Evolutionary conservation across 2,113 vertebrate species (phyloP).

Genomic region (Amazona guildingii): DNA sequence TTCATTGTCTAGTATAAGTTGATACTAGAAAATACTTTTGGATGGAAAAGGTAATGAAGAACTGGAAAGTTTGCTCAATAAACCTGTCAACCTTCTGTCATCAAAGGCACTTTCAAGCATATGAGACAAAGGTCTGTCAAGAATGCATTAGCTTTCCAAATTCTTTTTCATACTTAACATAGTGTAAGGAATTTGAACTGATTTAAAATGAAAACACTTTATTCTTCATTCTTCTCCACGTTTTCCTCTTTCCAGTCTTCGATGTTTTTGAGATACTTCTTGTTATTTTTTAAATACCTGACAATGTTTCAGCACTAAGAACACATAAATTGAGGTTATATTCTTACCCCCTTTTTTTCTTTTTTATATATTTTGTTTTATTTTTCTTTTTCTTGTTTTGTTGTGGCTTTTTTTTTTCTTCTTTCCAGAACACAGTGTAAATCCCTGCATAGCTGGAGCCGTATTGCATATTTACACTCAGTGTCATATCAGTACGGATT

Average conservation of each 20-base stretch:
- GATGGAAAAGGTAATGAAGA: background rate
- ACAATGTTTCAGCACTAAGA: background rate
- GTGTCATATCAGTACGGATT: background rate
- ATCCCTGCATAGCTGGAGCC: background rate
- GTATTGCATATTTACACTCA: background rate
- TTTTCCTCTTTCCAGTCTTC: background rate
- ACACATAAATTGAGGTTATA: accelerated
- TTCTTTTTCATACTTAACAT: background rate
- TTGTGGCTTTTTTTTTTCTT: background rate
- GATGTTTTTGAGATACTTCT: background rate
- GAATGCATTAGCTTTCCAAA: background rate
- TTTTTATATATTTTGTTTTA: background rate
- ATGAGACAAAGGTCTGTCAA: background rate
- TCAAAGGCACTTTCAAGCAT: background rate
- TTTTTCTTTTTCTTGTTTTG: background rate
- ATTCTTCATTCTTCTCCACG: background rate
- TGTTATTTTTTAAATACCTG: background rate
- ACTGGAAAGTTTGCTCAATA: background rate
- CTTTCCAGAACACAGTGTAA: background rate
- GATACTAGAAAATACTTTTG: background rate
- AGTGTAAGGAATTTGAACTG: background rate
- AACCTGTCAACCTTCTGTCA: background rate
- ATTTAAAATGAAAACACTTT: background rate
- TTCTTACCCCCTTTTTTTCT: background rate
- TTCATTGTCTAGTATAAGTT: background rate